These are phyloP conservation scores for Emmelina monodactyla DNA, from an alignment of 2,888 invertebrate genomes.

Conservation along the genomic window DNA sequence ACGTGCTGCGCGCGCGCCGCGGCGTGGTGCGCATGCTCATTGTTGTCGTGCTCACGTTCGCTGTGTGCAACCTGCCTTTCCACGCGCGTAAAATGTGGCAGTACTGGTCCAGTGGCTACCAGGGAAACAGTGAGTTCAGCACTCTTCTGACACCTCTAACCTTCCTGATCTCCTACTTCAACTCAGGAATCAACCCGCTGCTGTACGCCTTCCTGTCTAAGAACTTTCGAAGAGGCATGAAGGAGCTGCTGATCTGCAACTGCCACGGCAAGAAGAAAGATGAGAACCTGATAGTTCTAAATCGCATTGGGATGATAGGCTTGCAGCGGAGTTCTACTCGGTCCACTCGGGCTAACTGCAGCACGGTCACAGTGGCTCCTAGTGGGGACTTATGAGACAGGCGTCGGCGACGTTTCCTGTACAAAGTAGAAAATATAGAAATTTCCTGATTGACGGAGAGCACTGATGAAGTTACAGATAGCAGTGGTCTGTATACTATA, in stretches of 20 bases:
- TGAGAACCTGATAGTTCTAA: conserved; percentile 48
- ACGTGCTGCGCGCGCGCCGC: conserved; percentile 79
- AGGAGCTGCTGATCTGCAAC: conserved; percentile 76
- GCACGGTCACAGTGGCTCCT: conserved; percentile 60
- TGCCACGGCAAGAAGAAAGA: conserved; percentile 44
- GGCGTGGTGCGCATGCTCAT: conserved; percentile 91
- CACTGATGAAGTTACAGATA: conserved; percentile 55
- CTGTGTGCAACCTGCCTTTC: conserved; percentile 88
- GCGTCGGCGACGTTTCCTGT: conserved; percentile 46
- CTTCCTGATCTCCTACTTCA: conserved; percentile 86
- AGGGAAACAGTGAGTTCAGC: conserved; percentile 77
- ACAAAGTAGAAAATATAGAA: conserved; percentile 47
- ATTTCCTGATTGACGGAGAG: conserved; percentile 63
- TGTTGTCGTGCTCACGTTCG: conserved; percentile 87
- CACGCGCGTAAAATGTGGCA: conserved; percentile 90
- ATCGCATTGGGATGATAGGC: conserved; percentile 47
- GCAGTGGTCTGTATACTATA: conserved; percentile 47
- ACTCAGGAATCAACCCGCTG: conserved; percentile 90
- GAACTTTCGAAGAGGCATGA: conserved; percentile 85
- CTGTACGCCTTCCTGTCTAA: conserved; percentile 87
- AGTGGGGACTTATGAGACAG: conserved; percentile 59
- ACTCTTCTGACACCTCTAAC: conserved; percentile 84
- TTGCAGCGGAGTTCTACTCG: conserved; percentile 56
- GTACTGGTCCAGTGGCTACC: conserved; percentile 77
- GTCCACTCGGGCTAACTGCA: conserved; percentile 62